Conservation (phyloP, 1,140 invertebrate genomes). For the Drosophila navojoa region DNA sequence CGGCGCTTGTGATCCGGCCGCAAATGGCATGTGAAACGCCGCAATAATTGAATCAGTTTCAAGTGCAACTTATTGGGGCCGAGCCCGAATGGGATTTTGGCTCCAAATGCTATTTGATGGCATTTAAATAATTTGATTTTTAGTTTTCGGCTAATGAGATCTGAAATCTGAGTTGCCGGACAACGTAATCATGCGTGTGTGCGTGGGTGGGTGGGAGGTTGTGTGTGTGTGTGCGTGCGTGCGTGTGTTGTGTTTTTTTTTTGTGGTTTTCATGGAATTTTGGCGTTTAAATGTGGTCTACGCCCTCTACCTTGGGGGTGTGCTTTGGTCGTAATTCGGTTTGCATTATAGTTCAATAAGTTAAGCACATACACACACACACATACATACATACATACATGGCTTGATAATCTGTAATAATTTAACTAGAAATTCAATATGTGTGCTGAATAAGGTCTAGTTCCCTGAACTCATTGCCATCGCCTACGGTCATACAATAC, state of each 20-base stretch:
- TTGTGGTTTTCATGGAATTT: slow-evolving; percentile 4
- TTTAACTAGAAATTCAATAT: too few species aligned
- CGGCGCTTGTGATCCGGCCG: slow-evolving; percentile 1
- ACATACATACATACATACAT: background rate
- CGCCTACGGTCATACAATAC: too few species aligned
- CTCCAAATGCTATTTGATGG: slow-evolving; percentile 29
- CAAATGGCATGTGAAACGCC: slow-evolving; percentile 19
- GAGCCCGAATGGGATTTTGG: background rate
- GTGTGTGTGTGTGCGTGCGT: background rate
- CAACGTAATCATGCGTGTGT: background rate
- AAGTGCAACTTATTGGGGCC: slow-evolving; percentile 9
- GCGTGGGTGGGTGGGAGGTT: background rate
- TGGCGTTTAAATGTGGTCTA: slow-evolving; percentile 20
- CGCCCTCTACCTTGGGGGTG: background rate
- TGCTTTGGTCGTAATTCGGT: background rate
- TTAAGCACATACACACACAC: background rate
- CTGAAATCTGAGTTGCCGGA: background rate
- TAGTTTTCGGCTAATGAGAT: slow-evolving; percentile 13
- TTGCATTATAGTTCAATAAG: slow-evolving; percentile 2
- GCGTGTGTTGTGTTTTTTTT: too few species aligned
- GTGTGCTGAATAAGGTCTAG: too few species aligned
- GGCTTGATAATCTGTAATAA: too few species aligned
- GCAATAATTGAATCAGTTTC: slow-evolving; percentile 29
- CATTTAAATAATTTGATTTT: slow-evolving; percentile 31
- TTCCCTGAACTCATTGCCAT: too few species aligned